phyloP scores from a whole-genome alignment of 2,888 invertebrate genomes.

The Drosophila mimetica region DNA sequence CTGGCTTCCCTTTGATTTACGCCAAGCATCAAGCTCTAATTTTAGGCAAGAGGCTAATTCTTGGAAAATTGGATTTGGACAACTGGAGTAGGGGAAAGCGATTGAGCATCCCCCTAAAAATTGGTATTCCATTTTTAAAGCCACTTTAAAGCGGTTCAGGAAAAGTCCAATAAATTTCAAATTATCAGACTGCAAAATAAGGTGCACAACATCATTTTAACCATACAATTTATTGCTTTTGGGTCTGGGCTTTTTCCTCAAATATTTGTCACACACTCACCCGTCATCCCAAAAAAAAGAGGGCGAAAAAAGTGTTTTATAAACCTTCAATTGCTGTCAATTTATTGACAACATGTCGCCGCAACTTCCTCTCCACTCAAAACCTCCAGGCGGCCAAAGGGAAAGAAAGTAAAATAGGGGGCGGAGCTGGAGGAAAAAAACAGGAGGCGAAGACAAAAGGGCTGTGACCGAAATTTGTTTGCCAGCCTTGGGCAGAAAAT shows the following conservation, averaged over 20 bases:
- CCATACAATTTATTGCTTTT: conserved; percentile 76
- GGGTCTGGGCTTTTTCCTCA: conserved; percentile 49
- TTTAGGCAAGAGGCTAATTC: conserved; percentile 68
- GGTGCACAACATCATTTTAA: conserved; percentile 74
- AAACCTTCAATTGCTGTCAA: conserved; percentile 80
- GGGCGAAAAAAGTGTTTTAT: conserved; percentile 69
- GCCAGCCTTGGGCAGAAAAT: conserved; percentile 61
- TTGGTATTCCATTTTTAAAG: conserved; percentile 12
- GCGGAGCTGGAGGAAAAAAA: conserved; percentile 2
- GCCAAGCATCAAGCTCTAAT: conserved; percentile 62
- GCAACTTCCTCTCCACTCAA: conserved; percentile 53
- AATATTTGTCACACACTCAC: conserved; percentile 60
- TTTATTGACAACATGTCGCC: conserved; percentile 79
- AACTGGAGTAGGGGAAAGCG: conserved; percentile 1
- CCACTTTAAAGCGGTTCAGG: conserved; percentile 8
- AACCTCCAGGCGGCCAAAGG: conserved; percentile 54
- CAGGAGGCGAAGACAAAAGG: conserved; percentile 42
- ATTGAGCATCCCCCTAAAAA: not conserved
- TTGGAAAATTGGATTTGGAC: conserved; percentile 60
- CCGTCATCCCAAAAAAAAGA: conserved; percentile 20
- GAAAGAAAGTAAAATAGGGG: conserved; percentile 12
- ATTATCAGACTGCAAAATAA: conserved; percentile 48
- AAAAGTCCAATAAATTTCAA: conserved; percentile 67
- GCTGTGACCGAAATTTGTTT: conserved; percentile 66
- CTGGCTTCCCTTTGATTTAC: conserved; percentile 60